Percentiles rank a stretch among this genome's conserved stretches.
Conservation (phyloP, 2,797 vertebrate genomes). For the Coranthus polyacanthus region DNA sequence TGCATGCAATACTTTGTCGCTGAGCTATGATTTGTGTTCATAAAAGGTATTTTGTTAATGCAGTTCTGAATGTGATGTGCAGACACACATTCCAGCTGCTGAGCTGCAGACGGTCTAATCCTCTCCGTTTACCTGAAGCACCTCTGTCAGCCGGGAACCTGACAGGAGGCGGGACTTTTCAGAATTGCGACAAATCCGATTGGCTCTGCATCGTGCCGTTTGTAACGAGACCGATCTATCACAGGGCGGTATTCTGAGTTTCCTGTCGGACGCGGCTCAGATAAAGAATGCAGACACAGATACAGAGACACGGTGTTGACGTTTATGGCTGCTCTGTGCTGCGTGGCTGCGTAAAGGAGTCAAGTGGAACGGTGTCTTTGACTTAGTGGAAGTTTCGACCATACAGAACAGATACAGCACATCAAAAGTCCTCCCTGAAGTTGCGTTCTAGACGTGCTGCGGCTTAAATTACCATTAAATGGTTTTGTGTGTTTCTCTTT, state of each 20-base stretch:
- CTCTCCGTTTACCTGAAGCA: conserved; percentile 36
- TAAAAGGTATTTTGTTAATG: conserved; percentile 18
- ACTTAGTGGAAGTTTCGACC: too few relatives aligned
- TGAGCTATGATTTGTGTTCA: neutral
- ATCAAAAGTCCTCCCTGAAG: too few relatives aligned
- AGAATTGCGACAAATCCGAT: conserved; percentile 11
- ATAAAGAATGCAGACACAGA: too few relatives aligned
- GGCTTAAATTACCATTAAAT: too few relatives aligned
- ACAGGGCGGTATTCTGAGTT: neutral
- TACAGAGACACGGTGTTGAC: too few relatives aligned
- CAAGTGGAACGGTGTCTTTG: too few relatives aligned
- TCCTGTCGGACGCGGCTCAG: conserved; percentile 1
- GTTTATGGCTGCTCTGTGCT: too few relatives aligned
- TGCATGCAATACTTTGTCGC: too few relatives aligned
- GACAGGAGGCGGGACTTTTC: conserved; percentile 17
- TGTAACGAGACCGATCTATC: neutral
- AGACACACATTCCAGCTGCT: conserved; percentile 23
- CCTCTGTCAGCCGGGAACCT: conserved; percentile 11
- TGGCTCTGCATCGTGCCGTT: neutral
- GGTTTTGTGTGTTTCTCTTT: too few relatives aligned
- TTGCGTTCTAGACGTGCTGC: too few relatives aligned
- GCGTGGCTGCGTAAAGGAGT: too few relatives aligned
- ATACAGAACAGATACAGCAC: too few relatives aligned
- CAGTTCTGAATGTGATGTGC: neutral
- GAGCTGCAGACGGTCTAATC: conserved; percentile 42